A percentile compares a stretch with the other conserved stretches of the same genome.
Evolutionary conservation across 2,113 vertebrate species (phyloP).

Genomic region (Lophotis ruficrista): DNA sequence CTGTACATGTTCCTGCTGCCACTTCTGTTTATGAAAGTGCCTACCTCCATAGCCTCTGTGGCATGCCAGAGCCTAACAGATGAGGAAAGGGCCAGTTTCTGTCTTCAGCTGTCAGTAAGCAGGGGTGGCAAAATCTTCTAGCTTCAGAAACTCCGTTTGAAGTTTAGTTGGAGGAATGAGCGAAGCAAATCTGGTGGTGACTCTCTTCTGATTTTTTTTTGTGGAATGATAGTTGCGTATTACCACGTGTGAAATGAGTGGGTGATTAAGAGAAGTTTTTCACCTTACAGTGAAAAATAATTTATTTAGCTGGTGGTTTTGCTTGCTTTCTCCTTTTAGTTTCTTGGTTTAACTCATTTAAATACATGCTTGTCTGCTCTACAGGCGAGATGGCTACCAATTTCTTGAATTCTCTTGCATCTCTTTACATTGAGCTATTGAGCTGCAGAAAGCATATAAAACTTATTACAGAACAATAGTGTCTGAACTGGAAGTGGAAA

Average conservation of each 20-base stretch:
- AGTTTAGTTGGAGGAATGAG: background rate
- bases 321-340: background rate
- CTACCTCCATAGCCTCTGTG: background rate
- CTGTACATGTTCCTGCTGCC: background rate
- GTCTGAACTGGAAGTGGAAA: background rate
- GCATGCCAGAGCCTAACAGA: background rate
- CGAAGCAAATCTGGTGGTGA: conserved; percentile 10
- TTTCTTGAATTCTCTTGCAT: background rate
- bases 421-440: background rate
- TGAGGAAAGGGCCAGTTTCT: background rate
- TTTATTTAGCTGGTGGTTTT: conserved; percentile 10
- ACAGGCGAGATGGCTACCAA: background rate
- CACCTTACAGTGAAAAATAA: background rate
- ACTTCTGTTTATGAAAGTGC: background rate
- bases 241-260: background rate
- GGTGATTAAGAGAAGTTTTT: background rate
- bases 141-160: background rate
- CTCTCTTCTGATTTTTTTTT: background rate
- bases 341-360: conserved; percentile 12
- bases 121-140: background rate
- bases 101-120: background rate
- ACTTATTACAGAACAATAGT: background rate
- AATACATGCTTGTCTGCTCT: background rate
- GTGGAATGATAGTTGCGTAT: background rate
- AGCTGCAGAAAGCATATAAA: background rate